Evolutionary conservation across 2,113 vertebrate genomes (phyloP).

Genomic region (Lutjanus erythropterus): DNA sequence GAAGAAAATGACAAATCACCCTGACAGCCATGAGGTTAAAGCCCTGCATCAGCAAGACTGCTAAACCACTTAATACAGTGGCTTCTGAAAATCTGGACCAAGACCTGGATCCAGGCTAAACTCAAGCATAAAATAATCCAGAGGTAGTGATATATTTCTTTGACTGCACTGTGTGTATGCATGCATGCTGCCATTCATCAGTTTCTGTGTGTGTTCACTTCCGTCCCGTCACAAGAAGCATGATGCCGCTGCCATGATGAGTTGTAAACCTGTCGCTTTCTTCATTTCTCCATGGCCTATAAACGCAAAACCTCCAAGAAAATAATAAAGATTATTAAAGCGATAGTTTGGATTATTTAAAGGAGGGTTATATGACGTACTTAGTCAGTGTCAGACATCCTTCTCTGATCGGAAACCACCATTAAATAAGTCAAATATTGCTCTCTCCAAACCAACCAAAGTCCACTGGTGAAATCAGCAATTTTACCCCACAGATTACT

Average conservation of each 20-base stretch:
- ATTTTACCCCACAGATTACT: no score
- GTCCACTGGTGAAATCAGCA: no score
- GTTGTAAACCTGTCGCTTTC: background rate
- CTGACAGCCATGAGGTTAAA: no score
- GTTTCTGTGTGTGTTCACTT: background rate
- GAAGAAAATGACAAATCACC: background rate
- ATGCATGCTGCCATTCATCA: background rate
- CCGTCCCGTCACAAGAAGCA: no score
- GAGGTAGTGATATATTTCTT: background rate
- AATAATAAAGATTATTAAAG: background rate
- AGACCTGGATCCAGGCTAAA: background rate
- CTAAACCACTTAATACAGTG: no score
- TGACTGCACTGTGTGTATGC: background rate
- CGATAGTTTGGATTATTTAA: no score
- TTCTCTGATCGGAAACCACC: no score
- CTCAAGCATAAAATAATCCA: background rate
- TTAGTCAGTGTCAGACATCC: no score
- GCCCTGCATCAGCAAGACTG: no score
- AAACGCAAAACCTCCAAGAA: background rate
- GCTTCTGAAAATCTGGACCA: background rate
- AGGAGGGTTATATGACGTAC: no score
- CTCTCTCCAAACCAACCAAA: no score
- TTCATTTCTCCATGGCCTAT: background rate
- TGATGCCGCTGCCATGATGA: background rate
- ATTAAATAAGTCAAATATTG: no score